Evolutionary conservation across 1,140 invertebrate species (phyloP).

Genomic region (Drosophila funebris): DNA sequence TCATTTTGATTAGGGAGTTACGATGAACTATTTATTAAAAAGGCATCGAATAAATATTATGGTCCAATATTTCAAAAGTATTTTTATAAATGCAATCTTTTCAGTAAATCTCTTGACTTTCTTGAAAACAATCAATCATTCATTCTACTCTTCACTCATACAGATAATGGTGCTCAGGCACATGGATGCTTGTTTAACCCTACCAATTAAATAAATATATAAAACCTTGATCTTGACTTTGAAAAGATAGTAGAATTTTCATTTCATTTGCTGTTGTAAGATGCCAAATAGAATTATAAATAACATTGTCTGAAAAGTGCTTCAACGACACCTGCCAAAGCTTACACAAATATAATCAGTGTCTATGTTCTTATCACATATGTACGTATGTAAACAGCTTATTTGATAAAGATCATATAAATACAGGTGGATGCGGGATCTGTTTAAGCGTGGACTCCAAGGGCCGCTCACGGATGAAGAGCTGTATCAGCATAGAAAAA

Average conservation of each 20-base stretch:
- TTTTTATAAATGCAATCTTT: background rate
- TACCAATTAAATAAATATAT: too few species aligned
- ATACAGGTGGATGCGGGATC: conserved; percentile 83
- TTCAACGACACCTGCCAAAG: background rate
- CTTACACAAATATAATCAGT: background rate
- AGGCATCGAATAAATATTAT: background rate
- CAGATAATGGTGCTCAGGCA: too few species aligned
- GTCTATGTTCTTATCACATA: background rate
- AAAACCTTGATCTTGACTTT: background rate
- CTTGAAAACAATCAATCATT: background rate
- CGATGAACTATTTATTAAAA: conserved; percentile 5
- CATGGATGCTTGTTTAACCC: too few species aligned
- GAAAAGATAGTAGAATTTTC: background rate
- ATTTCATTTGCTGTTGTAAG: background rate
- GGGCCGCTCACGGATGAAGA: conserved; percentile 84
- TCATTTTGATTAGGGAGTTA: conserved; percentile 20
- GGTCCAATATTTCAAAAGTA: background rate
- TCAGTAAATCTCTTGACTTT: too few species aligned
- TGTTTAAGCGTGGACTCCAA: conserved; percentile 83
- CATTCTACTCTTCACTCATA: background rate
- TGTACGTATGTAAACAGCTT: background rate
- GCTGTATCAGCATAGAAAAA: conserved; percentile 83
- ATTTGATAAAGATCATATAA: background rate
- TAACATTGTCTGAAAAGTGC: background rate
- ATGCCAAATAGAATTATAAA: background rate